Base-by-base conservation (phyloP, 2,888 invertebrate species). In the Ephialtes manifestator region DNA sequence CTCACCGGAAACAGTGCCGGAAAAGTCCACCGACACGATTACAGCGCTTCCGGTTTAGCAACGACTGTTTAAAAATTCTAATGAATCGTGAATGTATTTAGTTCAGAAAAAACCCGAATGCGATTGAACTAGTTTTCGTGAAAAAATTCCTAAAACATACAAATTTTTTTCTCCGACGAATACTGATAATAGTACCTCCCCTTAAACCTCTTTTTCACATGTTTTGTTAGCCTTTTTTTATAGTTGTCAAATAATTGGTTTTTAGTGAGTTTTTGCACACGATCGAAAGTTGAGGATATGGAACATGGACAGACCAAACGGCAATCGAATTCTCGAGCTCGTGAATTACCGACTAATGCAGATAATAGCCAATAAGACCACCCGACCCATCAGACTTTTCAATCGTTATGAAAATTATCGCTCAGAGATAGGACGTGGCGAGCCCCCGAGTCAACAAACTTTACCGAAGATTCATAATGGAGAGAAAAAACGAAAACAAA, bases 341-440 rank as follows among this genome's bases (percentile, higher is more conserved):
- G 51, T 7, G 4, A 15, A 15, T 13, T 48, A 48, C 5, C 4
- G 18, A 20, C 4, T 28, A 58, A 28, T 15, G 55, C 24, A 58
- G 5, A 39, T 10, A 10, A 39, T 24, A 20, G 28, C 15, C 28
- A 28, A 28, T 58, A 13, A 39, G 15, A 28, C 13, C 58, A 58
- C 24, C 28, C 58, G 58, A 28, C 20, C 43, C 39, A 43, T 24
- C 5, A 39, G 15, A 10, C 13, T 53, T 39, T 39, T 71, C 35
- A 35, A 55, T 58, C 20, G 55, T 43, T 24, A 18, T 24, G 28
- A 55, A 20, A 11, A 20, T 71, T 71, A 31, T 53, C 39, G 24
- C 55, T 43, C 71, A 55, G 55, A 24, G 10, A 72, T 18, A 53
- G 39, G 13, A 46, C 24, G 15, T 53, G 39, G 20, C 28, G 68